Conservation (phyloP, 2,888 invertebrate species). For the Theristus sp. region DNA sequence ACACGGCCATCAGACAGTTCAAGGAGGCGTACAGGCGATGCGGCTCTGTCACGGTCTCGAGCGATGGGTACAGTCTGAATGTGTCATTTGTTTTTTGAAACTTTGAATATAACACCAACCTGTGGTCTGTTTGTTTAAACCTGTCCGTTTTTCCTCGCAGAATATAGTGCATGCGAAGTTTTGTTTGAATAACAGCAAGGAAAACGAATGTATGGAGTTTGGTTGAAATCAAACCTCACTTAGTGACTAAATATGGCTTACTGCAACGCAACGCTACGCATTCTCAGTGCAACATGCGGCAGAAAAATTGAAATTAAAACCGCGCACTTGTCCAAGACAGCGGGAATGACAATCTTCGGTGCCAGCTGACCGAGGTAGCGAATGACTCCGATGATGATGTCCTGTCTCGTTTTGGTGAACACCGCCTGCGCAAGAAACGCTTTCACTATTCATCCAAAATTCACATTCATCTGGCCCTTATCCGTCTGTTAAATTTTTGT, state of each 20-base stretch:
- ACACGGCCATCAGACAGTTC: constrained; percentile 32
- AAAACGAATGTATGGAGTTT: neutral
- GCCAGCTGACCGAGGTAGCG: constrained; percentile 51
- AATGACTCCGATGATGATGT: constrained; percentile 37
- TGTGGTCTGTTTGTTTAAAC: too few relatives aligned
- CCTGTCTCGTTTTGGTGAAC: constrained; percentile 48
- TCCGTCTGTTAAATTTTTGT: too few relatives aligned
- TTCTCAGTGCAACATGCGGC: neutral
- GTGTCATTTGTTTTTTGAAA: too few relatives aligned
- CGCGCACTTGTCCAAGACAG: constrained; percentile 49
- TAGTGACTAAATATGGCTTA: too few relatives aligned
- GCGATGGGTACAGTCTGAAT: constrained; percentile 46
- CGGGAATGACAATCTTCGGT: constrained; percentile 62
- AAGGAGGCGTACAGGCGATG: constrained; percentile 41
- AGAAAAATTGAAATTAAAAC: neutral
- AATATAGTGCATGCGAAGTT: too few relatives aligned
- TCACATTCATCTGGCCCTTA: too few relatives aligned
- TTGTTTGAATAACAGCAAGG: too few relatives aligned
- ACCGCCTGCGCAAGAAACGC: too few relatives aligned
- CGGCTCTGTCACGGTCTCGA: constrained; percentile 71
- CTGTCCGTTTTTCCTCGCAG: too few relatives aligned
- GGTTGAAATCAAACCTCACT: neutral
- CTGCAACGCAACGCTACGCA: neutral
- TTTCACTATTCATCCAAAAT: too few relatives aligned
- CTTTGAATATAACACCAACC: too few relatives aligned